Conservation (phyloP, 2,113 vertebrate species). For the Bettongia penicillata region DNA sequence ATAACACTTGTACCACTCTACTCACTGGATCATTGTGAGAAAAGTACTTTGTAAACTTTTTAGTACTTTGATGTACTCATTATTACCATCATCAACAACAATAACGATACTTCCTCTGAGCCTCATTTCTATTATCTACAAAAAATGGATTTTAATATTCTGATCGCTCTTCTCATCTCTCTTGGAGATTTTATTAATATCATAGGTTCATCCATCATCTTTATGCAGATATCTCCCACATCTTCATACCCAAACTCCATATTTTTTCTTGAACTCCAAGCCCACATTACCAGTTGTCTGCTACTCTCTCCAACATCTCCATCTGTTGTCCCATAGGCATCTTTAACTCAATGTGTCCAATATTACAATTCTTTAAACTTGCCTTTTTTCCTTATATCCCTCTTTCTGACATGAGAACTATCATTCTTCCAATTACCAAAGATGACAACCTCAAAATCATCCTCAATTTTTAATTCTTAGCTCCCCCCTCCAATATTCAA, state of each 20-base stretch:
- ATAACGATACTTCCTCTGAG: neutral
- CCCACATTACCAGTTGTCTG: neutral
- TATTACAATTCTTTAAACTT: neutral
- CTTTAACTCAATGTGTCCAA: neutral
- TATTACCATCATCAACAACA: neutral
- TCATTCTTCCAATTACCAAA: neutral
- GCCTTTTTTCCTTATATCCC: neutral
- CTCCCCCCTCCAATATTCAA: neutral
- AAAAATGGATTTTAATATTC: neutral
- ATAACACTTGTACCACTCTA: too few relatives aligned
- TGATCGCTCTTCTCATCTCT: neutral
- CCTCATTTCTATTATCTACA: neutral
- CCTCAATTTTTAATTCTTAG: neutral
- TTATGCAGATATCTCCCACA: neutral
- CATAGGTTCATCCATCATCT: neutral
- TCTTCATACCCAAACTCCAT: neutral
- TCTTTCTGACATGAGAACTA: neutral
- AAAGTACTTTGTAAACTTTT: too few relatives aligned
- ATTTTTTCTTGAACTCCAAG: neutral
- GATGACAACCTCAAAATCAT: neutral
- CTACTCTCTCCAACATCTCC: neutral
- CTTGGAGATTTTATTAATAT: neutral
- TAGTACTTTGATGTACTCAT: neutral
- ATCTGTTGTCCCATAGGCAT: neutral
- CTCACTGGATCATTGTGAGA: too few relatives aligned